Evolutionary conservation across 2,113 vertebrate genomes (phyloP), one percentile per base, ranked within the genome.

Genomic region (Microcebus griseorufus): DNA sequence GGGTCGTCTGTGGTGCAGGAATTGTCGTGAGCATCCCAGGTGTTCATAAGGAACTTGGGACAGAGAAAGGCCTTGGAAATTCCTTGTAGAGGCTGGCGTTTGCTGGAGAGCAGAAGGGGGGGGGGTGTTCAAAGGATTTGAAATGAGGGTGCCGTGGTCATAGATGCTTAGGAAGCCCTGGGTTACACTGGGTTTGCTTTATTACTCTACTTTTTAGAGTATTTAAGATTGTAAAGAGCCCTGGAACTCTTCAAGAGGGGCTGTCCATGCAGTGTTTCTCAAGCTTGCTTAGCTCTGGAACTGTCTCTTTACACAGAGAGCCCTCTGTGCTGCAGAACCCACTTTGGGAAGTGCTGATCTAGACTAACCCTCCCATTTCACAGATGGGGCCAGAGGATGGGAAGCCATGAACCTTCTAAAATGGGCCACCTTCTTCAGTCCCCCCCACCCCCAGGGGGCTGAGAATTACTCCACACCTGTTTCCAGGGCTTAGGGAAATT

Each of bases 381-480:
- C 79, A 90, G 93, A 18, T 45, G n/a, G 76, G 67, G 72, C 37
- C 48, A 58, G 25, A 34, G 42, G 42, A 58, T 8, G 29, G 39
- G 22, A 67, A 81, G 32, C 16, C 60, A 32, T 1, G 53, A 22
- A 8, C n/a, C 37, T 93, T 88, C 93, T 93, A 88, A 93, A 94
- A 67, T 2, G 9, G 70, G 73, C 45, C 23, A 2, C 27, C 58
- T 81, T 79, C 53, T 83, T 25, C 16, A 75, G 37, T 18, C 32
- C 16, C 22, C 85, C 48, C 34, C 84, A 48, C 23, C 72, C 86
- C 62, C 22, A 48, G 58, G 75, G 60, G n/a, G 13, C 76, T 55
- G 37, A 87, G 85, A 75, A 70, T 45, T 73, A 72, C 29, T 53
- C 80, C 81, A 90, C 97, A 97, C 96, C 94, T 97, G 97, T 83